Percentiles rank a stretch among this genome's conserved stretches.
phyloP scores from a whole-genome alignment of 2,113 vertebrate species.

The Phylloscopus trochilus region DNA sequence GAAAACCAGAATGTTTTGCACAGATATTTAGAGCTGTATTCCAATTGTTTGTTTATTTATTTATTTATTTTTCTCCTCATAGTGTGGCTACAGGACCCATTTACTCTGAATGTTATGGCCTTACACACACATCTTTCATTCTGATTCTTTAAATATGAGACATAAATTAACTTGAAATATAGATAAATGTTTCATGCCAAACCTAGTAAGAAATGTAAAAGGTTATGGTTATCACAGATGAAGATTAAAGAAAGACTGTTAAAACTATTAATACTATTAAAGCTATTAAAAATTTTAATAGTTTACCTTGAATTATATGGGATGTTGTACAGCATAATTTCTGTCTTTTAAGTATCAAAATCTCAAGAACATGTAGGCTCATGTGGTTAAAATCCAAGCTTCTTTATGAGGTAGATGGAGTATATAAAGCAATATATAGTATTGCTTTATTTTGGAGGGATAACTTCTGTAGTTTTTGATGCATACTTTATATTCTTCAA shows the following conservation, averaged over 20 bases:
- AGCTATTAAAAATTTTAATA: background rate
- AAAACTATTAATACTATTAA: too few relatives aligned
- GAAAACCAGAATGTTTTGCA: background rate
- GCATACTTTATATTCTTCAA: background rate
- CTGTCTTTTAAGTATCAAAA: background rate
- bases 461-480: background rate
- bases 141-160: background rate
- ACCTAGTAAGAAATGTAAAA: background rate
- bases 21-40: background rate
- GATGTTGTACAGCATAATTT: background rate
- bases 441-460: background rate
- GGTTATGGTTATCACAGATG: background rate
- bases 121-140: background rate
- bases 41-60: background rate
- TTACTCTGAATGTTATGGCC: background rate
- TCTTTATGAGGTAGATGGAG: background rate
- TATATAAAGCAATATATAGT: background rate
- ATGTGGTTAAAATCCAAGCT: background rate
- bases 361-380: background rate
- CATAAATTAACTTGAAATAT: background rate
- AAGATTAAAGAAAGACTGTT: background rate
- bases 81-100: background rate
- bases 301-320: background rate
- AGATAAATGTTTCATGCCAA: background rate
- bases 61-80: background rate